Evolutionary conservation across 2,888 invertebrate species (phyloP), one percentile per base, ranked within the genome.

Genomic region (Oasisia sp.): DNA sequence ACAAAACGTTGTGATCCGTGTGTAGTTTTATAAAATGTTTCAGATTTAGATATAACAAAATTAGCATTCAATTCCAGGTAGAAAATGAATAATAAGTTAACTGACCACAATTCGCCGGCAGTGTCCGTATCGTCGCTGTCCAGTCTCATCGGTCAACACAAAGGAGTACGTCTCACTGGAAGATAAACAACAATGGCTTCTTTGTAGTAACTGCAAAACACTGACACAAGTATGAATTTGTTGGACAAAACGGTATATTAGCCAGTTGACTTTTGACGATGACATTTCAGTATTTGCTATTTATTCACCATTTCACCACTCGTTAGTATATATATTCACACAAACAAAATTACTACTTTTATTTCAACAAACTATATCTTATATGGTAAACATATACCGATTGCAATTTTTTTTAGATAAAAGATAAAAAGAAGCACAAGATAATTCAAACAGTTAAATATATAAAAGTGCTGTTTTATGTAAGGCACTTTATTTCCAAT

Each of bases 51-150:
- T 50, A 50, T 50, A 50, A 50, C 50, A 50, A 50, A 50, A 50
- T 8, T 14, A 1, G 9, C 1, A 14, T 50, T 9, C 14, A 14
- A 50, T 7, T 50, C 50, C 50, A 12, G 8, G 12, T 50, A 12
- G 50, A 50, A 44, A 8, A 5, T n/a, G n/a, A 74, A 74, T 19
- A 27, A 74, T n/a, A 74, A 74, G 32, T 89, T 32, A 3, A 92
- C 95, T 94, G 93, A 96, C 96, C 94, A 96, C 96, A 32, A 98
- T 97, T 89, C 98, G 97, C 0, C 98, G 97, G 95, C 98, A 98
- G 95, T 98, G 98, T 0, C 98, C 98, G 96, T 96, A 98, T 92
- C 97, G 97, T 92, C 98, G 97, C 94, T 97, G 97, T 0, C 98
- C 98, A 94, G 97, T 97, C 94, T 97, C 97, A 94, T 98, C 97